Conservation (phyloP, 2,888 invertebrate species). For the Andrena flavipes region DNA sequence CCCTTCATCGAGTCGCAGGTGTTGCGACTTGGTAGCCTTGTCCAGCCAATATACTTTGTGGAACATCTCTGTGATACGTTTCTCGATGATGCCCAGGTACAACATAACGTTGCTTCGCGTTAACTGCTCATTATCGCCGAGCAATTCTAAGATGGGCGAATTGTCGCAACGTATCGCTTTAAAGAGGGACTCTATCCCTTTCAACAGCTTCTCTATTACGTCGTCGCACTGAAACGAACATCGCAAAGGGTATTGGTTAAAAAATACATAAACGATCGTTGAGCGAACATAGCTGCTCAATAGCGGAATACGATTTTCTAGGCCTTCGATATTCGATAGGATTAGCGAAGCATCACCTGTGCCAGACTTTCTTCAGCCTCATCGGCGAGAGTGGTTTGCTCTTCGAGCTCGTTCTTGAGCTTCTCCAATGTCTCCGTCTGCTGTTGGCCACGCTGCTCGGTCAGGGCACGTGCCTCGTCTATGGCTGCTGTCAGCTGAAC, state of each 20-base stretch:
- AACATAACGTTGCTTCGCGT: slow-evolving; percentile 92
- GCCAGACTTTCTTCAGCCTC: slow-evolving; percentile 82
- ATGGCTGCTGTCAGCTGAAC: slow-evolving; percentile 88
- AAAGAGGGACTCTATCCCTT: slow-evolving; percentile 85
- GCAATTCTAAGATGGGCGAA: slow-evolving; percentile 89
- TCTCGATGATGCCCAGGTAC: slow-evolving; percentile 93
- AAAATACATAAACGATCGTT: neutral
- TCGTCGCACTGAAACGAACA: slow-evolving; percentile 78
- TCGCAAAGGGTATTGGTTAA: neutral
- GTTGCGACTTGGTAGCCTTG: slow-evolving; percentile 77
- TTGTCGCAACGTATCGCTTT: slow-evolving; percentile 90
- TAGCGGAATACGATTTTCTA: neutral
- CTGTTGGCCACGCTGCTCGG: slow-evolving; percentile 86
- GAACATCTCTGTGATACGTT: slow-evolving; percentile 89
- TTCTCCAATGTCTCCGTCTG: slow-evolving; percentile 88
- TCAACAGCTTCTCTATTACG: slow-evolving; percentile 83
- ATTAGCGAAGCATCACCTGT: slow-evolving; percentile 70
- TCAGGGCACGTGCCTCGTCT: slow-evolving; percentile 88
- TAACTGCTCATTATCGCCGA: slow-evolving; percentile 91
- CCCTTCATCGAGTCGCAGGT: slow-evolving; percentile 79
- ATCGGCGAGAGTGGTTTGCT: slow-evolving; percentile 83
- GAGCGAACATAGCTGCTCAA: neutral
- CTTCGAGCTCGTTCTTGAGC: slow-evolving; percentile 86
- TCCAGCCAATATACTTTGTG: slow-evolving; percentile 85
- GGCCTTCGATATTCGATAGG: slow-evolving; percentile 27